Percentiles rank a stretch among this genome's conserved stretches.
These are phyloP conservation scores for Microtus pennsylvanicus DNA, from an alignment of 2,113 vertebrate species.

Conservation along the genomic window DNA sequence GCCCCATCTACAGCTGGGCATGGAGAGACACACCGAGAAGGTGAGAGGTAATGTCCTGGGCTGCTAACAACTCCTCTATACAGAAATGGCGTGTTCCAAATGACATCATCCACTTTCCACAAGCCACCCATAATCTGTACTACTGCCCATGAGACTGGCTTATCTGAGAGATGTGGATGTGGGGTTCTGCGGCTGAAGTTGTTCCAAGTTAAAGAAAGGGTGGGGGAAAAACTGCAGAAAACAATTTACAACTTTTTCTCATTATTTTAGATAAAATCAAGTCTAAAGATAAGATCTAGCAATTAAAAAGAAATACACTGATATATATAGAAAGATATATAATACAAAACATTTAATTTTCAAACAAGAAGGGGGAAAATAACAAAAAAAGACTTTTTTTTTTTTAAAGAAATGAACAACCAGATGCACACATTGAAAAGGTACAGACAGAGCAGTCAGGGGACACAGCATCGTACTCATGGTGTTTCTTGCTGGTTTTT, in stretches of 20 bases:
- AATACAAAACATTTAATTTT: constrained; percentile 90
- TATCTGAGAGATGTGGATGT: constrained; percentile 81
- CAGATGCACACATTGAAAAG: constrained; percentile 94
- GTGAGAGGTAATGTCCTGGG: background rate
- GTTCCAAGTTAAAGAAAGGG: constrained; percentile 91
- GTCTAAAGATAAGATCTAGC: constrained; percentile 90
- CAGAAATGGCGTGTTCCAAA: background rate
- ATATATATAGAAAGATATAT: constrained; percentile 89
- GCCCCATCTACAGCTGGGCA: constrained; percentile 67
- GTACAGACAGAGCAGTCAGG: constrained; percentile 90
- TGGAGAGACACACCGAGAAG: background rate
- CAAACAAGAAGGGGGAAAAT: constrained; percentile 85
- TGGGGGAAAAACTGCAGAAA: constrained; percentile 88
- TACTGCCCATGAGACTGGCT: background rate
- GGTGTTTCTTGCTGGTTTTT: background rate
- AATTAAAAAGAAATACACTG: constrained; percentile 90
- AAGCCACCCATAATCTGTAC: background rate
- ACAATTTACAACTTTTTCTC: constrained; percentile 88
- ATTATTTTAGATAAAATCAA: constrained; percentile 90
- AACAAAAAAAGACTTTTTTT: constrained; percentile 62
- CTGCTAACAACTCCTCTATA: background rate
- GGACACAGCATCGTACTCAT: constrained; percentile 82
- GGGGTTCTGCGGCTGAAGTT: constrained; percentile 89
- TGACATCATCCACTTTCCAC: background rate
- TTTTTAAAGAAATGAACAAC: constrained; percentile 93